Percentiles rank a stretch among this genome's conserved stretches.
Conservation (phyloP, 1,140 invertebrate genomes). For the Trachymyrmex cornetzi region DNA sequence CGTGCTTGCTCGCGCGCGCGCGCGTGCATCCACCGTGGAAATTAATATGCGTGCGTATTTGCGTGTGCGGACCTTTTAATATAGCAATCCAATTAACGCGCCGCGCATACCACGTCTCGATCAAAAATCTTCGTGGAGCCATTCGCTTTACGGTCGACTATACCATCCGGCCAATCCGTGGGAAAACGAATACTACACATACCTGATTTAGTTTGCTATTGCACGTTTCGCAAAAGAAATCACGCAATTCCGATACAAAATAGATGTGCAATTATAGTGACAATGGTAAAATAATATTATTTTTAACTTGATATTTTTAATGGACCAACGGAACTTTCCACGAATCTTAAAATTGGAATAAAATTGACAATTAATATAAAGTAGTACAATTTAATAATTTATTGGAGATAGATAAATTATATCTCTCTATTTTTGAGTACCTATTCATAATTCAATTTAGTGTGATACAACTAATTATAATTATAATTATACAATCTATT, state of each 20-base stretch:
- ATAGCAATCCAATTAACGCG: conserved; percentile 61
- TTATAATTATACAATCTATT: not conserved
- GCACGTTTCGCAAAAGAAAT: not conserved
- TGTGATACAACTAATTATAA: too few species aligned
- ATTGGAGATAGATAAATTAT: not conserved
- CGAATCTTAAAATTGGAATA: not conserved
- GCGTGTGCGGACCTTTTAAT: conserved; percentile 38
- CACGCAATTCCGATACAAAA: not conserved
- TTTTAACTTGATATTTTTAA: not conserved
- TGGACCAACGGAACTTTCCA: not conserved
- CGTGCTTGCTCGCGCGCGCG: not conserved
- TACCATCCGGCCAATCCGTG: conserved; percentile 9
- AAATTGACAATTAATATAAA: not conserved
- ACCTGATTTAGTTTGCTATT: conserved; percentile 18
- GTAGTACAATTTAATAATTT: not conserved
- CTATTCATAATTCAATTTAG: not conserved
- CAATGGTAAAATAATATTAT: not conserved
- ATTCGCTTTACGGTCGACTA: conserved; percentile 24
- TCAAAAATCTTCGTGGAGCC: conserved; percentile 5
- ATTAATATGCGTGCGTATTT: conserved; percentile 64
- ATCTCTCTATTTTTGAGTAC: not conserved
- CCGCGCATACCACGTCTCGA: conserved; percentile 21
- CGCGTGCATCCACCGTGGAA: conserved; percentile 10
- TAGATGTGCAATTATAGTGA: not conserved
- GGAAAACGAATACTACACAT: conserved; percentile 32